Evolutionary conservation across 2,888 invertebrate genomes (phyloP), one percentile per base, ranked within the genome.

Genomic region (Xestobium rufovillosum): DNA sequence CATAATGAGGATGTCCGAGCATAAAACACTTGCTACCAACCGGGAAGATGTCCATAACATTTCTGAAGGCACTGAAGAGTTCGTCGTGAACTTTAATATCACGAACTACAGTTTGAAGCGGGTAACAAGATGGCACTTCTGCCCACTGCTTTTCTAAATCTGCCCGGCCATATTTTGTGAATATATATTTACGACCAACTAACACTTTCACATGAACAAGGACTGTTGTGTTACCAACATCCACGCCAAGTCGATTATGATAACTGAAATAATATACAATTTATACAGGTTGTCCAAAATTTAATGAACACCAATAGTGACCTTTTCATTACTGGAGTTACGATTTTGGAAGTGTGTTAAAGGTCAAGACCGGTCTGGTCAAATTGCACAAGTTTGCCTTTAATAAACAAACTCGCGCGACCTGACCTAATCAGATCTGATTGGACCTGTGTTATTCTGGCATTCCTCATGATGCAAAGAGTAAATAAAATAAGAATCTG

Each of bases 1-100:
- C 94, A 59, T 90, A 91, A 63, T 85, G 80, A 3, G 82, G 84
- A 46, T 79, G 76, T 4, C 76, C 79, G 0, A 92, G 71, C 63
- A 88, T 76, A 60, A 91, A 92, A 49, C 88, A 82, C 2, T 57
- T 54, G 34, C 76, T 75, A 1, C 78, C 79, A 1, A 70, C 61
- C 1, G 80, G 76, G 56, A 84, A 92, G 1, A 88, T 71, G 39
- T 80, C 73, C 14, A 66, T 61, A n/a, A 80, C 55, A 13, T 67
- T 68, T 31, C 56, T 63, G 36, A 46, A 52, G 6, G 42, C 25
- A 3, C 50, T 38, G 46, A 63, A 60, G 6, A 55, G 56, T 1
- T 65, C 57, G 42, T 72, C 71, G 38, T 67, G 58, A 0, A 68
- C 61, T 2, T 55, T 44, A 25, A 76, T 65, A 50, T 79, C 69